Evolutionary conservation across 92 coral and sea anemone genomes (phyloP), one percentile per base, ranked within the genome.

Genomic region (Zoanthus solanderi): DNA sequence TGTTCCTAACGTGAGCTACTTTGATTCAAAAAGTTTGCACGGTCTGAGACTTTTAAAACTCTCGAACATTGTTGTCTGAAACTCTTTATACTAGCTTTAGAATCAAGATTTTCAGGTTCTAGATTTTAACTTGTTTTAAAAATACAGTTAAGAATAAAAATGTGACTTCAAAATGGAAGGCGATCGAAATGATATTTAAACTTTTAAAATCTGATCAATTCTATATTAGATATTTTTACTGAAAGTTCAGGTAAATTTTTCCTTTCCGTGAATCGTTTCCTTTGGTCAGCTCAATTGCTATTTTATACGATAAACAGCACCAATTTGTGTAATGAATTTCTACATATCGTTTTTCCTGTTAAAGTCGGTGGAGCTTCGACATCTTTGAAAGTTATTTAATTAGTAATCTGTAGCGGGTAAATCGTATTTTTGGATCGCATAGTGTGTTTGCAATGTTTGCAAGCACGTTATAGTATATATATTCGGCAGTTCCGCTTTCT

Each of bases 171-270:
- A 31, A 66, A 66, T 0, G 23, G 71, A n/a, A 66, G 71, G 71
- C 3, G 71, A 66, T 23, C 23, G 23, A 23, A 16, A 66, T 66
- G 71, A 66, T 31, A 8, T 66, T 66, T 66, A 66, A 66, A 66
- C 71, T 31, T 66, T 66, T 29, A 66, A 66, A 8, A 66, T 66
- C 71, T 31, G 31, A 66, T 66, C 31, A 66, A 31, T 66, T 17
- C 23, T 66, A 17, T 9, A 1, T 66, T 66, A 66, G 23, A 66
- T 16, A 23, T 23, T 16, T 66, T 66, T 31, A 17, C 31, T 66
- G 71, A 66, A 66, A 66, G 71, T 66, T 66, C 71, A 16, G 30
- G 30, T 17, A 66, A 66, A 66, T n/a, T 66, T 66, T 66, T 29
- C 30, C 23, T 66, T 66, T 66, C 31, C 18, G 72, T 66, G 23